Base-by-base conservation (phyloP, 2,797 vertebrate genomes). In the Pempheris klunzingeri region DNA sequence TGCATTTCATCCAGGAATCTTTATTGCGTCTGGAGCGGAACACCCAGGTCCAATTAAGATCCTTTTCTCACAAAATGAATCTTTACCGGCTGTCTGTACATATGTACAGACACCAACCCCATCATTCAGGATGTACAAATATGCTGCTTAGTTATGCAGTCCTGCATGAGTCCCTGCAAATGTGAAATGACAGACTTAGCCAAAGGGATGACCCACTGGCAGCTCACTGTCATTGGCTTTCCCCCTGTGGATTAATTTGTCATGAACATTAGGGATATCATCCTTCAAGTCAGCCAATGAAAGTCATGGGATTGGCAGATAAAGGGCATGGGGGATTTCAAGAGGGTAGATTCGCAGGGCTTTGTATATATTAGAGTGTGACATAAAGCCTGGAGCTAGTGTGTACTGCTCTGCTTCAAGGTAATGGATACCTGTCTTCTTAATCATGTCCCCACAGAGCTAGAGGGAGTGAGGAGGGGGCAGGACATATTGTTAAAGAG, bases 191-290 rank as follows among this genome's bases (percentile, higher is more conserved):
- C 93, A 96, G 87, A 86, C 88, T 85, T 90, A 70, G 83, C 93
- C 91, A 80, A 95, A 88, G 78, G 94, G 94, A 93, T 95, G 94
- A 97, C 94, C 94, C 44, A 32, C 91, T 90, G 84, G 88, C 87
- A 93, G 77, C 89, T 94, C 70, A 87, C 87, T 96, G 95, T 95
- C 96, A 95, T 64, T 94, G 92, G 89, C 70, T 91, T 95, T 95
- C 79, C 92, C 90, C 93, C 85, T 73, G 92, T 93, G 95, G 95
- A 96, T 96, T 96, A 95, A 95, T 96, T 96, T 97, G 85, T 94
- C 90, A 87, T 87, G 90, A 96, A 95, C 87, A 95, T 96, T 96
- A 95, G 91, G 93, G 95, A 96, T 93, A 95, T 91, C 89, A 96
- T 96, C 86, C 82, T 96, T 96, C 87, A 88, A 92, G 89, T 95